phyloP scores from a whole-genome alignment of 2,888 invertebrate species.

The Bruchidius siliquastri region DNA sequence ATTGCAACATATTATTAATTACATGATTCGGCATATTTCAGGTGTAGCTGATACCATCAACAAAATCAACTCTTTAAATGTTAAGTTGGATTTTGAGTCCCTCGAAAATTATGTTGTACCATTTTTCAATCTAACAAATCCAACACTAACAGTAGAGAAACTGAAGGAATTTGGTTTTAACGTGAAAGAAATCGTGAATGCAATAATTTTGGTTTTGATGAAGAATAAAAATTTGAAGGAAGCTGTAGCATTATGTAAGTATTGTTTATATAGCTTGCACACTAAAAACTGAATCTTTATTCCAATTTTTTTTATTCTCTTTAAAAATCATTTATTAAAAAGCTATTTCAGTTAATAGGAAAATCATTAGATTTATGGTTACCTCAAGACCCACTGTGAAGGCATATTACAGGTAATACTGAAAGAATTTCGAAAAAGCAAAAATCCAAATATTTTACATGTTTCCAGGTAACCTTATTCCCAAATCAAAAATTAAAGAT shows the following conservation, averaged over 20 bases:
- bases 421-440: too few relatives aligned
- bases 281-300: background rate
- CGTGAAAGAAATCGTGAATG: conserved; percentile 45
- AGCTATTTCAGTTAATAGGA: too few relatives aligned
- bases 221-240: conserved; percentile 27
- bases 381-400: too few relatives aligned
- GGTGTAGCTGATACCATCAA: conserved; percentile 53
- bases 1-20: background rate
- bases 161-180: conserved; percentile 48
- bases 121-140: conserved; percentile 50
- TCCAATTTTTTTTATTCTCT: too few relatives aligned
- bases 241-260: conserved; percentile 53
- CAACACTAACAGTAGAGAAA: conserved; percentile 51
- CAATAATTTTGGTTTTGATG: conserved; percentile 50
- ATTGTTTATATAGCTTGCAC: background rate
- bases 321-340: too few relatives aligned
- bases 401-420: too few relatives aligned
- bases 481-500: too few relatives aligned
- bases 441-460: too few relatives aligned
- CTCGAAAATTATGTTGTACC: conserved; percentile 55
- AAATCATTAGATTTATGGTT: too few relatives aligned
- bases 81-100: conserved; percentile 57
- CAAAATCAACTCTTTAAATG: conserved; percentile 52
- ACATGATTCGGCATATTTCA: conserved; percentile 29
- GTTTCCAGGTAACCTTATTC: too few relatives aligned